Percentiles rank a stretch among this genome's conserved stretches.
Evolutionary conservation across 2,888 invertebrate genomes (phyloP).

Genomic region (Ariolimax columbianus): DNA sequence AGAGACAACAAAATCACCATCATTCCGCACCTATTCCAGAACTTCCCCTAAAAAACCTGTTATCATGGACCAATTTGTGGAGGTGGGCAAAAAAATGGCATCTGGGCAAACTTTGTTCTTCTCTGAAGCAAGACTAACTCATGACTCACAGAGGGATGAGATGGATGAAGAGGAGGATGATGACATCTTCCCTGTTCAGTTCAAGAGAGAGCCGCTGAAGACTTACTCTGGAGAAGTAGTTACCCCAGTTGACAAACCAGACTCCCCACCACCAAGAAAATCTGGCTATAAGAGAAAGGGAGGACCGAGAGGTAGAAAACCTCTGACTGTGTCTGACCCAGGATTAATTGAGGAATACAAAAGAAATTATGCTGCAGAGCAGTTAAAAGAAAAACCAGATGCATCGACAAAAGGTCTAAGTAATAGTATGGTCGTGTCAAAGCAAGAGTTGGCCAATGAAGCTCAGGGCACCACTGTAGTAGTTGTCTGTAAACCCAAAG

Average conservation of each 20-base stretch:
- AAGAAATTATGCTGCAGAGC: constrained; percentile 56
- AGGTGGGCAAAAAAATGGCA: constrained; percentile 52
- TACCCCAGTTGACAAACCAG: constrained; percentile 52
- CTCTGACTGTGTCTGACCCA: constrained; percentile 57
- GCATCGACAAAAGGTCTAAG: constrained; percentile 52
- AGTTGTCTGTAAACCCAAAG: constrained; percentile 72
- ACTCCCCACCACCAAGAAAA: constrained; percentile 51
- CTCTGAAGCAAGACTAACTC: constrained; percentile 9
- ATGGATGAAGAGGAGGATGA: constrained; percentile 47
- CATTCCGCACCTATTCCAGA: constrained; percentile 44
- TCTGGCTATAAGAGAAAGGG: constrained; percentile 49
- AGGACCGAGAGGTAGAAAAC: constrained; percentile 51
- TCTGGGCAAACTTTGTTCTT: constrained; percentile 41
- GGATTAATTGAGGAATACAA: constrained; percentile 57
- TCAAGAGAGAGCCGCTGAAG: constrained; percentile 55
- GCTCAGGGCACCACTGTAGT: constrained; percentile 70
- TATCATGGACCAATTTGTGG: constrained; percentile 54
- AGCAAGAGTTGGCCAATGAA: constrained; percentile 63
- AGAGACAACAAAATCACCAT: constrained; percentile 20
- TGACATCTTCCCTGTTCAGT: constrained; percentile 54
- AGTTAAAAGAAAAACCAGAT: constrained; percentile 48
- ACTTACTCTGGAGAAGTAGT: constrained; percentile 57
- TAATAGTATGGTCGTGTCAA: constrained; percentile 59
- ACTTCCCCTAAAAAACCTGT: constrained; percentile 40
- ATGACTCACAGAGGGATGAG: background rate